Base-by-base conservation (phyloP, 1,140 invertebrate species). In the Drosophila azteca region DNA sequence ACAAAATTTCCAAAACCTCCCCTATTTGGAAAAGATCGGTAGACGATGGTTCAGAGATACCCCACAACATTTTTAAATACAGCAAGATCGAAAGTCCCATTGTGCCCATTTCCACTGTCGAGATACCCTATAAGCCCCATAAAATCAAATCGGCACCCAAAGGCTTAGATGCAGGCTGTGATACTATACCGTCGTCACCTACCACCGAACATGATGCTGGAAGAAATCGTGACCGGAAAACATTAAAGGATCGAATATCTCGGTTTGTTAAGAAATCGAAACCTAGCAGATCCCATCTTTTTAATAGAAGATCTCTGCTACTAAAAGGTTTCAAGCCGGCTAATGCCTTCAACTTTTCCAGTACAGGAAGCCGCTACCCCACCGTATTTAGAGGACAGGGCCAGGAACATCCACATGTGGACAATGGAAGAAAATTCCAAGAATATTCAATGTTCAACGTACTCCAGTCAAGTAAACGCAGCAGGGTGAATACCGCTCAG, bases 1-100 rank as follows among this genome's bases (percentile, higher is more conserved):
- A 11, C 11, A 11, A 7, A 5, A 3, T 15, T 45, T 49, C 6
- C 1, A 5, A 66, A 45, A 7, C 4, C 15, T 1, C 4, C 15
- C 3, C 29, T 0, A 0, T 0, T 41, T 39, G 3, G n/a, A 61
- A 17, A 1, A 71, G 61, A 17, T 53, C 71, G 1, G 45, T 67
- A 0, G 70, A 75, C 0, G 11, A 29, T 4, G 58, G 67, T 17
- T 46, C 22, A 11, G 79, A 82, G 13, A 64, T 82, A 44, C 79
- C 79, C 2, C 59, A 71, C 41, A 75, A 41, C 31, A n/a, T 70
- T 3, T 8, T 15, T 0, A 39, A 73, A n/a, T 35, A 11, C 31
- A 9, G 11, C 2, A 41, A 8, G 17, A 11, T 3, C 3, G 13
- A 29, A 49, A 44, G 4, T 3, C 1, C 17, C 4, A 31, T 7